Base-by-base conservation (phyloP, 2,888 invertebrate genomes). In the Tholera decimalis region DNA sequence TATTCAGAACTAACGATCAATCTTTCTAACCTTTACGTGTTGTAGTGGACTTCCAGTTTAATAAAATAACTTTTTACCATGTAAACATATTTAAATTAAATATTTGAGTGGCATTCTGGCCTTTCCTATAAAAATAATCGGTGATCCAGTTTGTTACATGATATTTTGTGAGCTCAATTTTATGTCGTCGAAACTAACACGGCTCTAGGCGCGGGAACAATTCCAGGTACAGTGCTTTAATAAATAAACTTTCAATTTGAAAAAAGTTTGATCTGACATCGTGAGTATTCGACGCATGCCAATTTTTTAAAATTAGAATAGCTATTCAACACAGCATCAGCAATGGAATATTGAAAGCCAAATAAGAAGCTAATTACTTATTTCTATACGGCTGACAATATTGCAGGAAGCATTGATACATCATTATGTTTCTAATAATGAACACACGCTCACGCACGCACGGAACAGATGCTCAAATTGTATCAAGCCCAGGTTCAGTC, bases 211-310 rank as follows among this genome's bases (percentile, higher is more conserved):
- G n/a, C n/a, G n/a, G n/a, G n/a, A n/a, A n/a, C n/a, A n/a, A n/a
- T 54, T 9, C 54, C 44, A 20, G 15, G 9, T 13, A 13, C 1
- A 46, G 6, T 66, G 24, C 22, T 7, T 35, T 24, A 28, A 64
- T 68, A 75, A 75, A 67, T n/a, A 46, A 47, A 35, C n/a, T 53
- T 54, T 73, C 24, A 30, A 51, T 51, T n/a, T 39, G 53, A 35
- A 50, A 41, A 5, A 20, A 20, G n/a, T 28, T 30, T 20, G 24
- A 35, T 24, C 11, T 8, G 24, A 11, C 3, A 28, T 1, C 1
- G 4, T n/a, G 13, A 18, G 44, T 20, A 35, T 11, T 13, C 1
- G 3, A 35, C 8, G 20, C n/a, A 22, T 20, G 13, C 20, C 3
- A 44, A 44, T 18, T 1, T 24, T 56, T 11, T 11, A 22, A 24